Evolutionary conservation across 2,888 invertebrate species (phyloP).

Genomic region (Latheticus oryzae): DNA sequence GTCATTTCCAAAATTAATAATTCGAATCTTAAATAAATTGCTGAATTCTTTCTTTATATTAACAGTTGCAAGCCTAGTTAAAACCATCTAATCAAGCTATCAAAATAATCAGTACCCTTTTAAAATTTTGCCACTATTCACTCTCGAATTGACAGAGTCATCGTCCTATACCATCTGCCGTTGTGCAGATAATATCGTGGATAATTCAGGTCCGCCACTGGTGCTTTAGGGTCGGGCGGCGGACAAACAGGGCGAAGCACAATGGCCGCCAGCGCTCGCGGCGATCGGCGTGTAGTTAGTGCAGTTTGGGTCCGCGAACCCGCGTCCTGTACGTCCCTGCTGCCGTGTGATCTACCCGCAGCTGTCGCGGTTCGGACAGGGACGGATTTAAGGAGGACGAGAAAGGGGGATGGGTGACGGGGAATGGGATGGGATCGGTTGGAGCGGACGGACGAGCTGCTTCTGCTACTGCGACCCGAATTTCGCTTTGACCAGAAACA

Average conservation of each 20-base stretch:
- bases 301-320: slow-evolving; percentile 47
- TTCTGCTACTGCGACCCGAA: slow-evolving; percentile 30
- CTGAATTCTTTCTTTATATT: no score
- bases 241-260: slow-evolving; percentile 37
- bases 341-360: slow-evolving; percentile 50
- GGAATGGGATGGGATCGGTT: slow-evolving; percentile 17
- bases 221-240: slow-evolving; percentile 14
- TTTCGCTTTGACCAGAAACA: slow-evolving; percentile 40
- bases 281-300: slow-evolving; percentile 45
- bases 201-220: slow-evolving; percentile 10
- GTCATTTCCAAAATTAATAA: no score
- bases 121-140: no score
- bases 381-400: slow-evolving; percentile 48
- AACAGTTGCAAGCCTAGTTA: no score
- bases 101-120: no score
- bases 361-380: slow-evolving; percentile 51
- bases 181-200: no score
- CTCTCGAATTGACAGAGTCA: no score
- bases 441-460: slow-evolving; percentile 19
- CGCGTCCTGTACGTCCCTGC: slow-evolving; percentile 46
- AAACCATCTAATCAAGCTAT: no score
- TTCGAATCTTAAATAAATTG: no score
- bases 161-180: no score
- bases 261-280: slow-evolving; percentile 49
- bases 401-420: slow-evolving; percentile 10